These are phyloP conservation scores for Crenuchus spilurus DNA, from an alignment of 2,797 vertebrate genomes.

Conservation along the genomic window DNA sequence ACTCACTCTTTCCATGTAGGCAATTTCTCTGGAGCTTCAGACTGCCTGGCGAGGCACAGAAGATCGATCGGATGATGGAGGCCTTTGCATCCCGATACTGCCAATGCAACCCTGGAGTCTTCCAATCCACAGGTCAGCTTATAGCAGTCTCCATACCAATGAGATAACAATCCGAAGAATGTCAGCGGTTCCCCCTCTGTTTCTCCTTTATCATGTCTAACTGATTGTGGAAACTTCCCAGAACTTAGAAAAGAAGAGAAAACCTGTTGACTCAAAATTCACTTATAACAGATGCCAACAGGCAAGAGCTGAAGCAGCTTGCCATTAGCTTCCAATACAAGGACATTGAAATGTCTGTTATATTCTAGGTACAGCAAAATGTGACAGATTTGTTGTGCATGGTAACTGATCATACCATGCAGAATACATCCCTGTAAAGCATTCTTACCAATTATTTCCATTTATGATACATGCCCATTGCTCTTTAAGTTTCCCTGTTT, in stretches of 20 bases:
- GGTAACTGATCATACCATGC: no score
- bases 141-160: constrained; percentile 1
- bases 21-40: constrained; percentile 97
- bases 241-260: no score
- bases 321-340: no score
- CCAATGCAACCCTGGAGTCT: constrained; percentile 95
- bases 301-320: no score
- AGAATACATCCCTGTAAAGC: no score
- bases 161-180: not conserved
- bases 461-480: no score
- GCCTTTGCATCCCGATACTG: constrained; percentile 95
- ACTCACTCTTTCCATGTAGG: constrained; percentile 67
- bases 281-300: no score
- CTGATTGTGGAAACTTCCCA: not conserved
- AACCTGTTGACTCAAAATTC: no score
- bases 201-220: not conserved
- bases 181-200: not conserved
- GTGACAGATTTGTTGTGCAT: no score
- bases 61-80: constrained; percentile 97
- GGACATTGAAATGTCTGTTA: no score
- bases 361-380: no score
- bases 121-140: constrained; percentile 92
- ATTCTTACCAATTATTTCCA: no score
- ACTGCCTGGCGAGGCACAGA: constrained; percentile 92
- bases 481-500: not conserved